Evolutionary conservation across 2,113 vertebrate species (phyloP).

Genomic region (Amazona guildingii): DNA sequence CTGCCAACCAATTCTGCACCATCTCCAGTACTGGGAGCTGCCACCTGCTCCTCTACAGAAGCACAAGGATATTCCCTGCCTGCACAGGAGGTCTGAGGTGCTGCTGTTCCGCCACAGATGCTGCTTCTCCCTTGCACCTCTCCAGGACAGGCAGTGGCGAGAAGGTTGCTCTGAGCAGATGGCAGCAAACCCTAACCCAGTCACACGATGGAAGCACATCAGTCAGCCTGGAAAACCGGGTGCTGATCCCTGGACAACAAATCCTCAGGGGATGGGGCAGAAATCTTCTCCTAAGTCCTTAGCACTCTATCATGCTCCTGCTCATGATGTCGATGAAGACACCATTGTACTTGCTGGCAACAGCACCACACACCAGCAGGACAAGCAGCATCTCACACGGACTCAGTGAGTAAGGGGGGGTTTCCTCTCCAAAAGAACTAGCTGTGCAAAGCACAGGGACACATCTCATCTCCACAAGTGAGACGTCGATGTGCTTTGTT

Average conservation of each 20-base stretch:
- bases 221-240: neutral
- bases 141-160: neutral
- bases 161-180: neutral
- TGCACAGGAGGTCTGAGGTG: neutral
- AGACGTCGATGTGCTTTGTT: neutral
- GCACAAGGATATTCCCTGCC: neutral
- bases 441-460: neutral
- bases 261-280: neutral
- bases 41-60: slow-evolving; percentile 7
- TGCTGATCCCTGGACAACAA: neutral
- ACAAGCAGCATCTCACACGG: neutral
- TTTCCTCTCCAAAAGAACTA: neutral
- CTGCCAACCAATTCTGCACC: neutral
- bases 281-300: neutral
- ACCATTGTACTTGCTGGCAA: neutral
- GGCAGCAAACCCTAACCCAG: neutral
- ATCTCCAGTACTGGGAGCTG: neutral
- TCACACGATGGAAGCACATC: neutral
- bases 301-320: neutral
- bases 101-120: neutral
- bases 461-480: neutral
- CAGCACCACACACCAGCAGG: neutral
- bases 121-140: neutral
- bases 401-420: neutral
- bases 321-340: fast-evolving